These are phyloP conservation scores for Vulpes vulpes DNA, from an alignment of 2,113 vertebrate species.

Conservation along the genomic window DNA sequence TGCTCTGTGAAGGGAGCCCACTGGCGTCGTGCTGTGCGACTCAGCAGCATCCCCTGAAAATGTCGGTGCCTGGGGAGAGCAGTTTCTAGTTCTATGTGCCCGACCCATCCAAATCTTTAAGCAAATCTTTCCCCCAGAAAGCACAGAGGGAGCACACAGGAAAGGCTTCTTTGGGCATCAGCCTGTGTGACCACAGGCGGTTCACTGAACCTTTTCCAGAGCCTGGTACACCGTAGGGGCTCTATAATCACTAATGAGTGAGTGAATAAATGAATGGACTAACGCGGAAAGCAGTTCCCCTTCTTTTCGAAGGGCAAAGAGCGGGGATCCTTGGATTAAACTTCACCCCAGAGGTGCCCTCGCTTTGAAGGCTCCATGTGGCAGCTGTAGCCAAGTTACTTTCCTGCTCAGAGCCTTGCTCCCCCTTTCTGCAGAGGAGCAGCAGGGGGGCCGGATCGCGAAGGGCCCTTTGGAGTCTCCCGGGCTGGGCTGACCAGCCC, in stretches of 20 bases:
- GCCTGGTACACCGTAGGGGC: not conserved
- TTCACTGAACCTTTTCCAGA: not conserved
- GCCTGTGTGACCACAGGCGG: not conserved
- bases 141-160: not conserved
- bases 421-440: not conserved
- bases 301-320: not conserved
- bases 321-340: not conserved
- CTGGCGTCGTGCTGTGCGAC: not conserved
- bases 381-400: slow-evolving; percentile 55
- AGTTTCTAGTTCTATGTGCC: not conserved
- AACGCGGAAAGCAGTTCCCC: not conserved
- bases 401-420: not conserved
- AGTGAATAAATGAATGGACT: not conserved
- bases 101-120: not conserved
- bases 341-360: not conserved
- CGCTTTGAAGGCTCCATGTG: not conserved
- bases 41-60: not conserved
- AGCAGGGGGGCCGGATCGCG: not conserved
- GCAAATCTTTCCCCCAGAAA: not conserved
- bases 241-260: not conserved
- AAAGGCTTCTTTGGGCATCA: not conserved
- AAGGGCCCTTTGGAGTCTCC: not conserved
- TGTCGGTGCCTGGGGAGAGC: not conserved
- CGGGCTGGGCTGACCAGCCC: not conserved
- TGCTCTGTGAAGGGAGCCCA: not conserved